Evolutionary conservation across 2,888 invertebrate genomes (phyloP).

Genomic region (Pammene fasciana): DNA sequence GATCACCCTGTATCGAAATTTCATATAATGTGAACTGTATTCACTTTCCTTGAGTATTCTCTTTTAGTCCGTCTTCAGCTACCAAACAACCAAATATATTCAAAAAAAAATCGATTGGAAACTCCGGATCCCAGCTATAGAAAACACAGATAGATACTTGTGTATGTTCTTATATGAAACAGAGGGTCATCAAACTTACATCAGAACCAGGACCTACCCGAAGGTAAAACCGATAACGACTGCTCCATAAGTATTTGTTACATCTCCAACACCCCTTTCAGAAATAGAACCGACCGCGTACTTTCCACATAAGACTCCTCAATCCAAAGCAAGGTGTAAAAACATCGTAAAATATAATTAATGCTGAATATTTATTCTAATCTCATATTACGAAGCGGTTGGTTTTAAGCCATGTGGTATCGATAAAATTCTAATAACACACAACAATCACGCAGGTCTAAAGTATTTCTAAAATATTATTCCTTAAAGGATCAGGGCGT

Average conservation of each 20-base stretch:
- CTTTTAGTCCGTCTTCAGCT: too few species aligned
- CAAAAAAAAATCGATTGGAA: too few species aligned
- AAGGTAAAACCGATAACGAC: constrained; percentile 56
- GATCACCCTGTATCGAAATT: too few species aligned
- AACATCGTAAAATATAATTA: constrained; percentile 66
- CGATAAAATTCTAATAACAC: constrained; percentile 60
- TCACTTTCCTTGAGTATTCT: too few species aligned
- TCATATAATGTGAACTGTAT: too few species aligned
- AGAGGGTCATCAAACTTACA: constrained; percentile 50
- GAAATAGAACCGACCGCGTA: constrained; percentile 32
- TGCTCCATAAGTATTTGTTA: constrained; percentile 23
- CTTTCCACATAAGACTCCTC: constrained; percentile 8
- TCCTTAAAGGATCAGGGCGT: background rate
- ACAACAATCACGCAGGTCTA: background rate
- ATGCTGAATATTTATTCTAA: constrained; percentile 51
- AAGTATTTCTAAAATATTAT: background rate
- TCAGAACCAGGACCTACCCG: constrained; percentile 59
- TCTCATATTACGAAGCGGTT: constrained; percentile 49
- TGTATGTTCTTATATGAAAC: constrained; percentile 43
- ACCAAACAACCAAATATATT: too few species aligned
- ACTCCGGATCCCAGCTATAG: too few species aligned
- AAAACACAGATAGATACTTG: constrained; percentile 21
- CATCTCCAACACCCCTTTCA: constrained; percentile 35
- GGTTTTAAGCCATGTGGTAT: constrained; percentile 62
- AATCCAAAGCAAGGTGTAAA: constrained; percentile 61